A percentile compares a stretch with the other conserved stretches of the same genome.
phyloP scores from a whole-genome alignment of 2,113 vertebrate genomes.

The Montifringilla adamsi region DNA sequence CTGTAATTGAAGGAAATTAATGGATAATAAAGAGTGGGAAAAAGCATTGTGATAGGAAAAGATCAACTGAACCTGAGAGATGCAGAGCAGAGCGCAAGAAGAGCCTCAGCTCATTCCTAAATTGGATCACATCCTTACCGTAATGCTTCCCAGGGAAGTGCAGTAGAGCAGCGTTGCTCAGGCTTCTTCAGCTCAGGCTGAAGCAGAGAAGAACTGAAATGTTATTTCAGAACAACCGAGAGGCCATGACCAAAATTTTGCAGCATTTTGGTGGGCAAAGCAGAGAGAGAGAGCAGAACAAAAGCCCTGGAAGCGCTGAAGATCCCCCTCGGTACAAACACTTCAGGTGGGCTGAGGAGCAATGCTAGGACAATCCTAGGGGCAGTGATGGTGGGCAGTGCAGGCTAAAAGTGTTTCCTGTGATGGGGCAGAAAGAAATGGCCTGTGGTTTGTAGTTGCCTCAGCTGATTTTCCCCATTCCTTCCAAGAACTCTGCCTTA shows the following conservation, averaged over 20 bases:
- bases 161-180: accelerated
- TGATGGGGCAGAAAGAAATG: neutral
- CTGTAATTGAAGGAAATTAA: conserved; percentile 16
- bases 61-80: neutral
- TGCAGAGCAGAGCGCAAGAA: neutral
- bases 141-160: neutral
- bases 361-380: neutral
- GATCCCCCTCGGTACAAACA: neutral
- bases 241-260: neutral
- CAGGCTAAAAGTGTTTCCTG: neutral
- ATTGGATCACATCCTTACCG: neutral
- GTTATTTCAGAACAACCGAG: neutral
- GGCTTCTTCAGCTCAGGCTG: neutral
- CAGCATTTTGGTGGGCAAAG: neutral
- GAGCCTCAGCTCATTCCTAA: neutral
- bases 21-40: neutral
- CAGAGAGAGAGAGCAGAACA: neutral
- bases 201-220: neutral
- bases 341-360: neutral
- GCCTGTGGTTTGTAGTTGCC: neutral
- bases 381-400: neutral
- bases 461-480: neutral
- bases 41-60: neutral
- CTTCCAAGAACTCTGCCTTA: neutral
- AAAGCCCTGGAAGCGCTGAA: neutral